Evolutionary conservation across 2,113 vertebrate genomes (phyloP).

Genomic region (Himantopus leucocephalus): DNA sequence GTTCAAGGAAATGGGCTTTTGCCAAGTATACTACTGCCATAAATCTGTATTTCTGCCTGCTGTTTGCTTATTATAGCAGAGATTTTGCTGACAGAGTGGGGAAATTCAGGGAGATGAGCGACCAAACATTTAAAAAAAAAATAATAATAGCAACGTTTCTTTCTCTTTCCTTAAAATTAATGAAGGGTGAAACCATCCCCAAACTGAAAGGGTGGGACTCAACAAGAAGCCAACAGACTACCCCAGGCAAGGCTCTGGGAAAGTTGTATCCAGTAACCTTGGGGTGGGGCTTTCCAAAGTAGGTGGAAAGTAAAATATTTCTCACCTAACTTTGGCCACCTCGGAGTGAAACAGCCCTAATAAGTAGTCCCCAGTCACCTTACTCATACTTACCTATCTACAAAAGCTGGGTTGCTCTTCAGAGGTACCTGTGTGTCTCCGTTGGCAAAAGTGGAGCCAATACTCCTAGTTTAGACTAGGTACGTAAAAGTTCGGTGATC

Average conservation of each 20-base stretch:
- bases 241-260: accelerated
- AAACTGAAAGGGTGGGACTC: not conserved
- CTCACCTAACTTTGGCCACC: not conserved
- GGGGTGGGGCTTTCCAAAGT: not conserved
- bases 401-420: not conserved
- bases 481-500: not conserved
- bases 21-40: constrained; percentile 2
- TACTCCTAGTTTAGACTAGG: not conserved
- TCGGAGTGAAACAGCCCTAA: not conserved
- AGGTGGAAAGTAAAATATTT: not conserved
- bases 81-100: not conserved
- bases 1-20: not conserved
- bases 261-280: not conserved
- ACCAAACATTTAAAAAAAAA: not conserved
- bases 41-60: constrained; percentile 42
- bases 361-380: accelerated
- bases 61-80: not conserved
- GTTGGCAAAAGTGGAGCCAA: not conserved
- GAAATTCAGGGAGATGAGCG: not conserved
- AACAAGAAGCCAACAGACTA: not conserved
- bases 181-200: not conserved
- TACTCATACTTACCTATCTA: not conserved
- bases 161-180: not conserved
- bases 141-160: not conserved
- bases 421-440: not conserved